Conservation (phyloP, 2,113 vertebrate genomes). For the Corydoras sp. region DNA sequence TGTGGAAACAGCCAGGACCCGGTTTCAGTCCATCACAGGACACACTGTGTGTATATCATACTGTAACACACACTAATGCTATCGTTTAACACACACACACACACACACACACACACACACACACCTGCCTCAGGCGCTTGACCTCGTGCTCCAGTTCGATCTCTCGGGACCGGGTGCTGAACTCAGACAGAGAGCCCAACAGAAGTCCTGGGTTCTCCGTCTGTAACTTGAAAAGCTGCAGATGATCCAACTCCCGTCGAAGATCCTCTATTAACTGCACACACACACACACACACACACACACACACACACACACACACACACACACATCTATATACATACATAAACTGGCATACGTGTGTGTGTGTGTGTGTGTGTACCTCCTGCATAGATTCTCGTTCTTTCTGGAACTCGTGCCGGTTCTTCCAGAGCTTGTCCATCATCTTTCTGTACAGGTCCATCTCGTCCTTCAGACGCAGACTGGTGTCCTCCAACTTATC, state of each 20-base stretch:
- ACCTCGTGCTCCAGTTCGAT: slow-evolving; percentile 91
- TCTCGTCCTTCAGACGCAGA: slow-evolving; percentile 90
- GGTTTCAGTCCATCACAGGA: no score
- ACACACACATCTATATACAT: neutral
- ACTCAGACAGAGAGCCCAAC: slow-evolving; percentile 66
- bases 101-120: no score
- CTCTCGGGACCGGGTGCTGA: slow-evolving; percentile 79
- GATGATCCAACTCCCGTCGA: slow-evolving; percentile 84
- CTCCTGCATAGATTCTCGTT: slow-evolving; percentile 92
- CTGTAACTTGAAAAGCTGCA: slow-evolving; percentile 90
- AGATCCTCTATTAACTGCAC: slow-evolving; percentile 90
- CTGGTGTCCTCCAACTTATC: slow-evolving; percentile 90
- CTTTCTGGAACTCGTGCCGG: slow-evolving; percentile 89
- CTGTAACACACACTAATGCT: no score
- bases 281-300: neutral
- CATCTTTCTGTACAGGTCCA: slow-evolving; percentile 90
- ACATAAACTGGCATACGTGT: neutral
- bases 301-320: neutral
- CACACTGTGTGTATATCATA: no score
- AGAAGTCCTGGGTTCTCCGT: slow-evolving; percentile 77
- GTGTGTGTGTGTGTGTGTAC: slow-evolving; percentile 55
- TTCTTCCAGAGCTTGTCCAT: slow-evolving; percentile 94
- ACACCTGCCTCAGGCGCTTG: slow-evolving; percentile 87
- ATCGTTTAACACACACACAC: no score
- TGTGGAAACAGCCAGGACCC: no score